Conservation (phyloP, 2,888 invertebrate genomes). For the Acanthacorydalis orientalis region DNA sequence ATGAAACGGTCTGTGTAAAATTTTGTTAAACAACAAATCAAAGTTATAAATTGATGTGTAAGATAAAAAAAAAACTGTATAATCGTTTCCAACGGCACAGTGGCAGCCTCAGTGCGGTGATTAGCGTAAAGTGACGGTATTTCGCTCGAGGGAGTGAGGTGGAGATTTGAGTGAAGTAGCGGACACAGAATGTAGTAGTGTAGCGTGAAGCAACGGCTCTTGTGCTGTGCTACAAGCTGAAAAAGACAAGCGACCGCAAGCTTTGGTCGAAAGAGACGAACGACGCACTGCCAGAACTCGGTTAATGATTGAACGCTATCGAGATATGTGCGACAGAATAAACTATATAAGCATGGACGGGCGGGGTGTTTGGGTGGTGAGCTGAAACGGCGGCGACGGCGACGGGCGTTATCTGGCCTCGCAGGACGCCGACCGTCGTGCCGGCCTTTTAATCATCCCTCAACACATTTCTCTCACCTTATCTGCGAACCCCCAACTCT, state of each 20-base stretch:
- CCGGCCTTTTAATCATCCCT: slow-evolving; percentile 27
- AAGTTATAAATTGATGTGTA: no score
- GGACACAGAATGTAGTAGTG: slow-evolving; percentile 13
- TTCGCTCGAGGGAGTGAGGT: slow-evolving; percentile 1
- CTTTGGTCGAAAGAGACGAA: no score
- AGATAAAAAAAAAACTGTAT: no score
- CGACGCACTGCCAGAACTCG: slow-evolving; percentile 13
- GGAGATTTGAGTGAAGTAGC: slow-evolving; percentile 13
- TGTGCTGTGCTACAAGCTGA: slow-evolving; percentile 19
- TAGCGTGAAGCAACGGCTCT: slow-evolving; percentile 7
- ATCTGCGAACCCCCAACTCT: slow-evolving; percentile 10
- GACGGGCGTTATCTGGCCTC: slow-evolving; percentile 18
- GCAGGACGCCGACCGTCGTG: no score
- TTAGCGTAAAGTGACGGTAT: no score
- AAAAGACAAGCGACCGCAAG: slow-evolving; percentile 16
- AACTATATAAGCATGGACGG: slow-evolving; percentile 13
- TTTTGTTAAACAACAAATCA: no score
- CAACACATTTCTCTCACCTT: slow-evolving; percentile 23
- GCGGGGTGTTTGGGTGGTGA: no score
- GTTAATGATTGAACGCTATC: slow-evolving; percentile 24
- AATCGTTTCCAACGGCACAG: no score
- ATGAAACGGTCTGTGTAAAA: no score
- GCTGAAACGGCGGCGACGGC: neutral
- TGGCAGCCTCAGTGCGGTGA: no score
- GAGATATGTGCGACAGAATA: slow-evolving; percentile 22